Base-by-base conservation (phyloP, 2,113 vertebrate genomes). In the Falco punctatus region DNA sequence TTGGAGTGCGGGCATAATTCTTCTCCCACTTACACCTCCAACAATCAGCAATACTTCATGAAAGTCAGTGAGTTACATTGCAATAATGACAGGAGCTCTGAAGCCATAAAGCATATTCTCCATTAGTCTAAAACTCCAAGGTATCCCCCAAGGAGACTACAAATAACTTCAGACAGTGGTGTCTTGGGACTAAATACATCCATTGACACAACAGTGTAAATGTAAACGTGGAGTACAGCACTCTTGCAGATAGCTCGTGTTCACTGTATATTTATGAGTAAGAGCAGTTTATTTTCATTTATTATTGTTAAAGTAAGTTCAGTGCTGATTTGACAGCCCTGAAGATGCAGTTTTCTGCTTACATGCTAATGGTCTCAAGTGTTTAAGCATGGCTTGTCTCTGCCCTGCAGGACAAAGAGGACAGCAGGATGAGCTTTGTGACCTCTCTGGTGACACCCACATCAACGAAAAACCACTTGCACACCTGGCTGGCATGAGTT, bases 21-120 rank as follows among this genome's bases (percentile, higher is more conserved):
- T 92, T 74, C 81, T 81, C 66, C 94, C 0, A 3, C 80, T 94
- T 38, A 79, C 73, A 58, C 64, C 94, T 44, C 73, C 1, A 0
- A 80, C 69, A 70, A 83, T 35, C 85, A 70, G 80, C 80, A 55
- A 40, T 79, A 55, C 62, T 82, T 87, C 88, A 90, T 5, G 62
- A 58, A 84, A 96, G 65, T n/a, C 83, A 57, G 54, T 11, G 9
- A 87, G 62, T 82, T 92, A 79, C 65, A 62, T 0, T 58, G 84
- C 86, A 87, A 55, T 55, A 85, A 77, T 48, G 66, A 91, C 42
- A 94, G 89, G 26, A 97, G 84, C 74, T 96, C 70, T 77, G 84
- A 86, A 95, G 89, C 70, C 73, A 92, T 95, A 93, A 96, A 95
- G 69, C 59, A 73, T 46, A 38, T 75, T 95, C 65, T 94, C 92